Conservation (phyloP, 1,140 invertebrate species). For the Gonatopus flavifemur region DNA sequence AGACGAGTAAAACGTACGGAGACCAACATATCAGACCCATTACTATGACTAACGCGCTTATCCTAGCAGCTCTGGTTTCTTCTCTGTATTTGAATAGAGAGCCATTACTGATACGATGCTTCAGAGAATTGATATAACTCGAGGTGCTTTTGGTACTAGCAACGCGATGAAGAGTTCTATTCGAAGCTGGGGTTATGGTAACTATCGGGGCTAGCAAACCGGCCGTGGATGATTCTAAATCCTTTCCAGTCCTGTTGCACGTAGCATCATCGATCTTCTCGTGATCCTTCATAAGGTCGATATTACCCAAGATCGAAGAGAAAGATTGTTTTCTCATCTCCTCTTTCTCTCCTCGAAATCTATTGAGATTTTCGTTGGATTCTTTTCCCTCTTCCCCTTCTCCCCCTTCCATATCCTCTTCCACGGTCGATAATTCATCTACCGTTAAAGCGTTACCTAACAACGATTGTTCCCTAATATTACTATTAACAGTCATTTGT, state of each 20-base stretch:
- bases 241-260: background rate
- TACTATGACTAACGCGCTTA: constrained; percentile 72
- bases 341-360: too few relatives aligned
- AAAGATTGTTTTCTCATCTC: too few relatives aligned
- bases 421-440: constrained; percentile 8
- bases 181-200: constrained; percentile 55
- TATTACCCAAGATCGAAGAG: too few relatives aligned
- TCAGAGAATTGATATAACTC: constrained; percentile 70
- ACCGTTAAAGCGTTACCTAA: background rate
- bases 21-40: constrained; percentile 73
- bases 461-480: too few relatives aligned
- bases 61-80: constrained; percentile 77
- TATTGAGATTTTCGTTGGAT: too few relatives aligned
- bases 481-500: too few relatives aligned
- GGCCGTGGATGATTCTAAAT: constrained; percentile 14
- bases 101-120: constrained; percentile 77
- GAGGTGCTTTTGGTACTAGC: constrained; percentile 48
- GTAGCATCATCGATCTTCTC: background rate
- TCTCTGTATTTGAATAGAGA: constrained; percentile 80
- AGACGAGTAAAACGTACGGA: constrained; percentile 64
- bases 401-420: constrained; percentile 26
- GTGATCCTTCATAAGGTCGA: background rate
- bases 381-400: constrained; percentile 26
- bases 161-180: constrained; percentile 50
- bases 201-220: constrained; percentile 45